Evolutionary conservation across 2,888 invertebrate genomes (phyloP).

Genomic region (Ischnus inquisitorius): DNA sequence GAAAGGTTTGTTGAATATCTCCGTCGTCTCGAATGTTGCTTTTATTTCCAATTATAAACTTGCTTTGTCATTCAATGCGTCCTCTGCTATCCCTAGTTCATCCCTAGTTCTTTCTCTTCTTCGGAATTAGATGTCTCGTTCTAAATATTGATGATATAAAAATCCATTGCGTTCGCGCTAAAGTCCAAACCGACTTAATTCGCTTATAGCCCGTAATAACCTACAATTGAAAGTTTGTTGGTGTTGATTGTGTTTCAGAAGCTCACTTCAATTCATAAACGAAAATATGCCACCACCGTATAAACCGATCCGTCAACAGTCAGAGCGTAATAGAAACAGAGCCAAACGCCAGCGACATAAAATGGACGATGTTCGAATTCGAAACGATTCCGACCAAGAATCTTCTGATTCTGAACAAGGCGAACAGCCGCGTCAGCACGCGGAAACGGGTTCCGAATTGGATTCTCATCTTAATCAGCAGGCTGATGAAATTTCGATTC

Average conservation of each 20-base stretch:
- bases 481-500: background rate
- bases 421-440: background rate
- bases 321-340: background rate
- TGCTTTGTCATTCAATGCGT: no score
- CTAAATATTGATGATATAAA: no score
- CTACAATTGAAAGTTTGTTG: background rate
- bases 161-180: no score
- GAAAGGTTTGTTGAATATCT: no score
- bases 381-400: background rate
- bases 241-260: conserved; percentile 48
- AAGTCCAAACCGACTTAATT: no score
- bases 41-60: no score
- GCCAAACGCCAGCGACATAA: background rate
- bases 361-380: background rate
- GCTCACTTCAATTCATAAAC: conserved; percentile 1
- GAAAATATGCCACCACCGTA: conserved; percentile 4
- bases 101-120: no score
- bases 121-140: no score
- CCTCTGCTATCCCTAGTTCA: no score
- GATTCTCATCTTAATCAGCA: background rate
- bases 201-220: no score
- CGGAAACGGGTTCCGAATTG: background rate
- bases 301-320: background rate
- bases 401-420: background rate
- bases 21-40: no score